Base-by-base conservation (phyloP, 2,113 vertebrate species). In the Rhinoderma darwinii region DNA sequence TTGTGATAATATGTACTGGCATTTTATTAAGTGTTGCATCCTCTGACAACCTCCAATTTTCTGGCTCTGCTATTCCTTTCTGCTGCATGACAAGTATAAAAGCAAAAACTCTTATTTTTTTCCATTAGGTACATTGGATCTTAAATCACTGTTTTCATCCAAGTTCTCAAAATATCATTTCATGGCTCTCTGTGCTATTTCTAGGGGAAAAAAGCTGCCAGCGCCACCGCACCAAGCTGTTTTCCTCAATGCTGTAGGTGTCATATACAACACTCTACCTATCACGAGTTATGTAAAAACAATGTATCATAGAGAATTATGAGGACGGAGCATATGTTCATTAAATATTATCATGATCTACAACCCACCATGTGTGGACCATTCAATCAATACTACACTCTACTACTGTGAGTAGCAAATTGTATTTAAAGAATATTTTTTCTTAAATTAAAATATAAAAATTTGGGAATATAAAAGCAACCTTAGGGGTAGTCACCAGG, bases 261-360 rank as follows among this genome's bases (percentile, higher is more conserved):
- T 77, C 27, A n/a, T 43, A 27, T 50, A 50, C 27, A 47, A 11
- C 59, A 75, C 70, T 74, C 74, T 59, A 82, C 86, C 78, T 82
- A 87, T 63, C 86, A 75, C 79, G 70, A 82, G 51, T 82, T 82
- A 66, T 61, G 43, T 82, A 59, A 61, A n/a, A 44, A 20, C 79
- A 35, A 32, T 44, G 86, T n/a, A 37, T 50, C 44, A 59, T 3
- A 9, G 4, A 12, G 35, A 20, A 1, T 7, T 39, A n/a, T 22
- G 20, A 39, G 51, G 66, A 63, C 56, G 25, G 35, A 39, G 39
- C 85, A 74, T 82, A 59, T 81, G 77, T 72, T 73, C 63, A 86
- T 72, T 70, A 80, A 80, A 81, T 86, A 81, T 81, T 86, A 37
- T 59, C 37, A 81, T 54, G 17, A 81, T 50, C 63, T 80, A 54